phyloP scores from a whole-genome alignment of 2,888 invertebrate genomes.

The Torymus texanus region DNA sequence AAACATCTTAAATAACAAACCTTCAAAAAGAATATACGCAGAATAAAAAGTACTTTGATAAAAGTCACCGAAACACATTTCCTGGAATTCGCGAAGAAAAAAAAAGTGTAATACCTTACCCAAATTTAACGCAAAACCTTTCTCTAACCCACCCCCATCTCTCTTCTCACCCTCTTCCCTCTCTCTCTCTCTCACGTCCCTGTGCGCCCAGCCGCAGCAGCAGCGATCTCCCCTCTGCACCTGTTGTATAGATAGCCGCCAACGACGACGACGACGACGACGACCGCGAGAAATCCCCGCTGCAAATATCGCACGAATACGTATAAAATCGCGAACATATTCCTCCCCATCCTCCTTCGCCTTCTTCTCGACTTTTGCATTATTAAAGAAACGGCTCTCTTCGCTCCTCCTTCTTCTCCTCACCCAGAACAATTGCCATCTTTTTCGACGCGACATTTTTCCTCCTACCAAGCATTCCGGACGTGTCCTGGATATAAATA shows the following conservation, averaged over 20 bases:
- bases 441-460: slow-evolving; percentile 37
- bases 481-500: slow-evolving; percentile 72
- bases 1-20: too few relatives aligned
- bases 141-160: neutral
- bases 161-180: too few relatives aligned
- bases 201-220: too few relatives aligned
- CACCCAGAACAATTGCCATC: slow-evolving; percentile 42
- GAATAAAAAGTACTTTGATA: too few relatives aligned
- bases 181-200: too few relatives aligned
- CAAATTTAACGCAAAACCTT: neutral
- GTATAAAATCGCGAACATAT: slow-evolving; percentile 25
- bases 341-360: neutral
- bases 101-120: neutral
- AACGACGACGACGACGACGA: too few relatives aligned
- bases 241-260: slow-evolving; percentile 32
- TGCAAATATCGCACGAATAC: slow-evolving; percentile 19
- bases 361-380: slow-evolving; percentile 40
- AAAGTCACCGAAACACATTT: too few relatives aligned
- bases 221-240: slow-evolving; percentile 18
- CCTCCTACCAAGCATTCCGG: slow-evolving; percentile 53
- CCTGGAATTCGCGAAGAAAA: neutral
- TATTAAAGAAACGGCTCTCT: slow-evolving; percentile 47
- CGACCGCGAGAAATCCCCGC: neutral
- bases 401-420: neutral
- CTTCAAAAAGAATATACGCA: too few relatives aligned